Conservation (phyloP, 2,888 invertebrate species). For the Drosophila fungiperda region DNA sequence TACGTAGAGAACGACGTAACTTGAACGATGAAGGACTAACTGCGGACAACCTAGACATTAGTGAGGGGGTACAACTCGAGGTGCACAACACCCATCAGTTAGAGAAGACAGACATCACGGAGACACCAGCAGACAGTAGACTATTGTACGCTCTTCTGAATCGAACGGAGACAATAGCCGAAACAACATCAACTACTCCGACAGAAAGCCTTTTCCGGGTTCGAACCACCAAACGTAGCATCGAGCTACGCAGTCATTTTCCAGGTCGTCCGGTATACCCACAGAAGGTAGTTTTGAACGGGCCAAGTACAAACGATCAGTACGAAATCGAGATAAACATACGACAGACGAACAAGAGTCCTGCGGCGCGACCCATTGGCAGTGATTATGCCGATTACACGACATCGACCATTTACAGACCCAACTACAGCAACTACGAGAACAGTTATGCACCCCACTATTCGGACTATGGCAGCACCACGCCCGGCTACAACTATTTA, state of each 20-base stretch:
- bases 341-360: constrained; percentile 81
- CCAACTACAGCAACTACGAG: constrained; percentile 62
- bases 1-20: background rate
- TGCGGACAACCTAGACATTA: background rate
- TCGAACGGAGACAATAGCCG: constrained; percentile 17
- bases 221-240: constrained; percentile 61
- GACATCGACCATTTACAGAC: constrained; percentile 70
- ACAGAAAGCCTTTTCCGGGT: constrained; percentile 10
- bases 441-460: constrained; percentile 71
- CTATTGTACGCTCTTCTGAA: constrained; percentile 45
- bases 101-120: background rate
- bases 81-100: constrained; percentile 10
- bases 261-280: constrained; percentile 74
- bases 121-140: constrained; percentile 2
- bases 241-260: constrained; percentile 79
- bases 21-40: background rate
- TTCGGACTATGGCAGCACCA: constrained; percentile 59
- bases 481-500: constrained; percentile 62
- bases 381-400: constrained; percentile 59
- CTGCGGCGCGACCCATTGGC: constrained; percentile 46
- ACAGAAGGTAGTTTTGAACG: constrained; percentile 81
- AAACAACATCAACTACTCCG: background rate
- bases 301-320: constrained; percentile 77
- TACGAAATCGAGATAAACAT: constrained; percentile 85
- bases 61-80: constrained; percentile 24